These are phyloP conservation scores for Trematocara zebra DNA, from an alignment of 2,113 vertebrate species.

Conservation along the genomic window DNA sequence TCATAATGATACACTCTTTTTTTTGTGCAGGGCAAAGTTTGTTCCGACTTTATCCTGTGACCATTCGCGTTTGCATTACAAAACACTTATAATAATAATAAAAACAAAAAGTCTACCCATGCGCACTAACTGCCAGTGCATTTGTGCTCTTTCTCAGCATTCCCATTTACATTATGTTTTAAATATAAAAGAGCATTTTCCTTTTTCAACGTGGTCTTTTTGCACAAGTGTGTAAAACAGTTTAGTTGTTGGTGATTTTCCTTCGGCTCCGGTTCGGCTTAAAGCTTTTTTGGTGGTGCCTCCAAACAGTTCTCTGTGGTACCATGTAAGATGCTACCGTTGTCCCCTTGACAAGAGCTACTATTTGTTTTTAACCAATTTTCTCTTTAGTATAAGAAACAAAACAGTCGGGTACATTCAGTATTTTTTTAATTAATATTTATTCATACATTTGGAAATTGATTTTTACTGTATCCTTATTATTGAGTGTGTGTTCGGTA, in stretches of 20 bases:
- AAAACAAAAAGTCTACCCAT: neutral
- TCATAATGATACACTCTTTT: fast-evolving
- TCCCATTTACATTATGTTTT: neutral
- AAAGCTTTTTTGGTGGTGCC: neutral
- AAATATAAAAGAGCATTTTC: neutral
- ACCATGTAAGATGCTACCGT: fast-evolving
- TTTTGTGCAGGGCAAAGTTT: neutral
- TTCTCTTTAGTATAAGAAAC: fast-evolving
- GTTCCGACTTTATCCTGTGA: neutral
- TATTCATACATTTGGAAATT: neutral
- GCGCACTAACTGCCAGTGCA: neutral
- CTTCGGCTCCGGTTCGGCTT: neutral
- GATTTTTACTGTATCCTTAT: neutral
- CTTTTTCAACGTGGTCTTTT: fast-evolving
- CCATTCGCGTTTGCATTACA: fast-evolving
- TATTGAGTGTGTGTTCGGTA: neutral
- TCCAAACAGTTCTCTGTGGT: neutral
- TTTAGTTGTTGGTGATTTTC: neutral
- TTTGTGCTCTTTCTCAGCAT: neutral
- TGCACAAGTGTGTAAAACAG: neutral
- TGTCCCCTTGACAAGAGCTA: neutral
- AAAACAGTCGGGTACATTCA: neutral
- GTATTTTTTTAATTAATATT: neutral
- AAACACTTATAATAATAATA: neutral
- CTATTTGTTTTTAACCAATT: neutral